Evolutionary conservation across 2,797 vertebrate species (phyloP).

Genomic region (Perodicticus potto): DNA sequence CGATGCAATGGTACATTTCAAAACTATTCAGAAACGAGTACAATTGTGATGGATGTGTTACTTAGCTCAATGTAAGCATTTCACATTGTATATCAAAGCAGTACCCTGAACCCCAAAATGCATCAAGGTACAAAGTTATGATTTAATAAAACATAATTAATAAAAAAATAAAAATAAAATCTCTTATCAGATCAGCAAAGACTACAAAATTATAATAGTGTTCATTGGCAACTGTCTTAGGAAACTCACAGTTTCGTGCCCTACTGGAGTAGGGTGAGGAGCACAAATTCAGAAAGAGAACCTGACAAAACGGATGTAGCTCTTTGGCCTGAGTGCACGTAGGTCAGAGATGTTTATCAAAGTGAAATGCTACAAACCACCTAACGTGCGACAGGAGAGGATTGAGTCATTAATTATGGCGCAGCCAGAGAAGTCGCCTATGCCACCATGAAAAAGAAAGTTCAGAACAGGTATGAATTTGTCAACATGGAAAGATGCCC

Average conservation of each 20-base stretch:
- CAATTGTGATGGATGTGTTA: no score
- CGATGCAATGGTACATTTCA: no score
- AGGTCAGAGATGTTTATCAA: neutral
- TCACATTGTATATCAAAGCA: no score
- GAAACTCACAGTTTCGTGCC: neutral
- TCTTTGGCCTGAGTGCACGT: fast-evolving
- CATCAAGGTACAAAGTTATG: no score
- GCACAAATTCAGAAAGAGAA: neutral
- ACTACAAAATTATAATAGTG: neutral
- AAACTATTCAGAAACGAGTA: no score
- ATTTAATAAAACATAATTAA: no score
- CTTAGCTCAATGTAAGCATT: no score
- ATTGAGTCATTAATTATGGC: fast-evolving
- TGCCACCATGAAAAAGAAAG: neutral
- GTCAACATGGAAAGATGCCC: neutral
- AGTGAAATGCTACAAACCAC: neutral
- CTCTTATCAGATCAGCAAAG: neutral
- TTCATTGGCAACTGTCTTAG: neutral
- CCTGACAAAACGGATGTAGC: neutral
- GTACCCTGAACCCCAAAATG: no score
- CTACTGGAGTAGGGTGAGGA: no score
- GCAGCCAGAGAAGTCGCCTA: neutral
- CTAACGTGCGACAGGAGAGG: fast-evolving
- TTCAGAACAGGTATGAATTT: neutral
- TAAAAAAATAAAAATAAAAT: neutral